These are phyloP conservation scores for Agriopis aurantiaria DNA, from an alignment of 2,888 invertebrate species.

Conservation along the genomic window DNA sequence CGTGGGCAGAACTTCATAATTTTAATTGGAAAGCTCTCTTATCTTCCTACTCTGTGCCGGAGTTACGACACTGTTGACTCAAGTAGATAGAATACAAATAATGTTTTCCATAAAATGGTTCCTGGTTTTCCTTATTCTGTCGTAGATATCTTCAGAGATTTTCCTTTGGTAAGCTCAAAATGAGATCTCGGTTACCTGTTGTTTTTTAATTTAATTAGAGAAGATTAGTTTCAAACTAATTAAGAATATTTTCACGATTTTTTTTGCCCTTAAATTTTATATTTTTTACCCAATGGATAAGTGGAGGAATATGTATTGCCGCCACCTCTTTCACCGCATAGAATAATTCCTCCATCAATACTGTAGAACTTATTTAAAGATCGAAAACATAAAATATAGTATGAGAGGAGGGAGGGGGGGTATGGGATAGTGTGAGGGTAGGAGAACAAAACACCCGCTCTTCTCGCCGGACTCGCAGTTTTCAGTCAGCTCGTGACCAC, in stretches of 20 bases:
- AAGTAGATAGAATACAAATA: conserved; percentile 39
- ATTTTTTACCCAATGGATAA: not conserved
- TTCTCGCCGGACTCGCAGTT: too few species aligned
- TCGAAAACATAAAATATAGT: conserved; percentile 38
- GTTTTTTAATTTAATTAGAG: conserved; percentile 21
- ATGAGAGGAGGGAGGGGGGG: too few species aligned
- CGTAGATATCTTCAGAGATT: conserved; percentile 14
- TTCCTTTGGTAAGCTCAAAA: conserved; percentile 12
- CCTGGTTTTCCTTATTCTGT: conserved; percentile 31
- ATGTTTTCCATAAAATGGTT: conserved; percentile 36
- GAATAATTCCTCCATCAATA: conserved; percentile 27
- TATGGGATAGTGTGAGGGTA: too few species aligned
- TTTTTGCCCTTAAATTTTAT: not conserved
- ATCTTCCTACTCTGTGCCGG: conserved; percentile 25
- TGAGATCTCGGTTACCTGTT: conserved; percentile 7
- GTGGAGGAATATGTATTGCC: not conserved
- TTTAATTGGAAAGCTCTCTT: conserved; percentile 41
- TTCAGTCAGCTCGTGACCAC: too few species aligned
- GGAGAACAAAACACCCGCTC: too few species aligned
- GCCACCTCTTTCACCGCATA: conserved; percentile 9
- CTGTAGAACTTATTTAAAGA: conserved; percentile 37
- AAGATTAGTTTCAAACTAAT: conserved; percentile 20
- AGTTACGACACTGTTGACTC: conserved; percentile 38
- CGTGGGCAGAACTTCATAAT: conserved; percentile 24
- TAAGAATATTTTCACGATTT: conserved; percentile 9